Evolutionary conservation across 2,888 invertebrate genomes (phyloP).

Genomic region (Linnaemya vulpina): DNA sequence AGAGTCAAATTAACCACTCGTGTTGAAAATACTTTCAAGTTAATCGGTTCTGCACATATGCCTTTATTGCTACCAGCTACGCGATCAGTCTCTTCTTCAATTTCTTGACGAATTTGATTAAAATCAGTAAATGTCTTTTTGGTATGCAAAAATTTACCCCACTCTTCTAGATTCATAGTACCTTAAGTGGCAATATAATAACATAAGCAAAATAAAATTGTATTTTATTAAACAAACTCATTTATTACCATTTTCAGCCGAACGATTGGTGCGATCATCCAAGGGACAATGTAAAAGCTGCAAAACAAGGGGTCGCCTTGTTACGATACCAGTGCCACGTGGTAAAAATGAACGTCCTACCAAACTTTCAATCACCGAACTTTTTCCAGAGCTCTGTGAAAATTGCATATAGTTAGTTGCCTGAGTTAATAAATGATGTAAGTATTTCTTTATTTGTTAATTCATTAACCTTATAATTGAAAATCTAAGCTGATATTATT

Average conservation of each 20-base stretch:
- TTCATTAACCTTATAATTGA: no score
- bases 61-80: constrained; percentile 98
- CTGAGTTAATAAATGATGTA: neutral
- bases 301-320: constrained; percentile 95
- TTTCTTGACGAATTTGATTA: constrained; percentile 94
- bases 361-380: constrained; percentile 98
- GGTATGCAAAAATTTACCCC: constrained; percentile 97
- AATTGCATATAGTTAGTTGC: neutral
- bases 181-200: constrained; percentile 83
- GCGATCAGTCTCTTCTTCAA: constrained; percentile 96
- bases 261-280: constrained; percentile 93
- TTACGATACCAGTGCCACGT: constrained; percentile 98
- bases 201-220: neutral
- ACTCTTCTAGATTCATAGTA: constrained; percentile 93
- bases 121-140: constrained; percentile 96
- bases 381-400: constrained; percentile 98
- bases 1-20: constrained; percentile 97
- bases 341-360: constrained; percentile 99
- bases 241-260: constrained; percentile 90
- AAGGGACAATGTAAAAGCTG: constrained; percentile 96
- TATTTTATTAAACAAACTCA: neutral
- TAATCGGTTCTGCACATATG: constrained; percentile 97
- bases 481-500: no score
- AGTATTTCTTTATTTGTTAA: no score
- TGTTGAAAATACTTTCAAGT: constrained; percentile 97